phyloP scores from a whole-genome alignment of 2,113 vertebrate species.

The Lota lota region DNA sequence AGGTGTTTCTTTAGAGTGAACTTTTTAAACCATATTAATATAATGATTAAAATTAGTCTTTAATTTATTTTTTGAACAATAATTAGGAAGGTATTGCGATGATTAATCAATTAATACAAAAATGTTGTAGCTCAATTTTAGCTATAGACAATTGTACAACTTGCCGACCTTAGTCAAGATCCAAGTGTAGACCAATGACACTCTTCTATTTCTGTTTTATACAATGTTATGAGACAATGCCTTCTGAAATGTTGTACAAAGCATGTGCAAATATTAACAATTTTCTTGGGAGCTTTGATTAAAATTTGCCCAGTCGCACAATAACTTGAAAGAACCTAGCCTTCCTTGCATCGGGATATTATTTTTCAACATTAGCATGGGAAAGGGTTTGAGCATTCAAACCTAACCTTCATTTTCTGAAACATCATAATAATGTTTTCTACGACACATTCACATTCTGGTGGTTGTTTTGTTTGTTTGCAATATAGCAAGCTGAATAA shows the following conservation, averaged over 20 bases:
- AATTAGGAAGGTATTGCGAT: slow-evolving; percentile 12
- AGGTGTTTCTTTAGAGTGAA: slow-evolving; percentile 25
- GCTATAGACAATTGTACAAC: slow-evolving; percentile 12
- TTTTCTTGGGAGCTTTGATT: slow-evolving; percentile 37
- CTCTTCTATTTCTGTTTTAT: slow-evolving; percentile 7
- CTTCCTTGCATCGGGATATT: too few relatives aligned
- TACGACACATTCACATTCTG: too few relatives aligned
- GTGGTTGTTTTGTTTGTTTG: too few relatives aligned
- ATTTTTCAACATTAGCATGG: too few relatives aligned
- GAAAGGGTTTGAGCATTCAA: too few relatives aligned
- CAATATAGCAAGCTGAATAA: too few relatives aligned
- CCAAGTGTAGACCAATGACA: background rate
- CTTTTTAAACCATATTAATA: slow-evolving; percentile 26
- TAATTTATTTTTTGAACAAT: slow-evolving; percentile 48
- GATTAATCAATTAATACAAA: slow-evolving; percentile 15
- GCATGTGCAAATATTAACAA: slow-evolving; percentile 36
- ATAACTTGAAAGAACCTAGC: background rate
- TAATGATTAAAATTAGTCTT: slow-evolving; percentile 33
- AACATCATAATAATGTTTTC: too few relatives aligned
- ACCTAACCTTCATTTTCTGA: too few relatives aligned
- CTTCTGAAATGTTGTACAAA: slow-evolving; percentile 24
- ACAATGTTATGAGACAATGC: slow-evolving; percentile 12
- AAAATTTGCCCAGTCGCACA: slow-evolving; percentile 25
- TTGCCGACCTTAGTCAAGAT: slow-evolving; percentile 13
- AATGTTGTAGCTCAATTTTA: slow-evolving; percentile 9